These are phyloP conservation scores for Alviniconcha marisindica DNA, from an alignment of 1,140 invertebrate species.

Conservation along the genomic window DNA sequence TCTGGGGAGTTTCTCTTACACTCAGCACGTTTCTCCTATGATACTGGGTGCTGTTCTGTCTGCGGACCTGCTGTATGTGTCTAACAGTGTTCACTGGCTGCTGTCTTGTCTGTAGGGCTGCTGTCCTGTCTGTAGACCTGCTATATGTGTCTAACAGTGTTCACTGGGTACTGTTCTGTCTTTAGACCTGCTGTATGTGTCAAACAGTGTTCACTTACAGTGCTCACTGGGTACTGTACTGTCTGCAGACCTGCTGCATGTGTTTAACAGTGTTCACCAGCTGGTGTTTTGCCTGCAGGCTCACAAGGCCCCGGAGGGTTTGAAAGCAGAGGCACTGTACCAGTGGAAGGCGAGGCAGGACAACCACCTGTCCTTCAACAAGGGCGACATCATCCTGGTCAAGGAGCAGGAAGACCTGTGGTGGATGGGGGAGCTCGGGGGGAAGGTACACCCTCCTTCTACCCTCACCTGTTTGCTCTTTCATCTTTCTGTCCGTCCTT, in stretches of 20 bases:
- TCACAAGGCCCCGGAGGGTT: constrained; percentile 68
- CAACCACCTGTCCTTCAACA: constrained; percentile 83
- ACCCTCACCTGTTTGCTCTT: too few relatives aligned
- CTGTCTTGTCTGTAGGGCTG: neutral
- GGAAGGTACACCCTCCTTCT: constrained; percentile 60
- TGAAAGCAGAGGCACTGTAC: constrained; percentile 80
- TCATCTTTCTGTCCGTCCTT: too few relatives aligned
- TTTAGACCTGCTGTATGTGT: too few relatives aligned
- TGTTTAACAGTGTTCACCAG: neutral
- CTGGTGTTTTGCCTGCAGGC: constrained; percentile 7
- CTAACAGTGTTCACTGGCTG: neutral
- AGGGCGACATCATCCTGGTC: constrained; percentile 83
- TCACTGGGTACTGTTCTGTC: neutral
- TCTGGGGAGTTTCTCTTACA: too few relatives aligned
- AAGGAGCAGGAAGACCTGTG: constrained; percentile 84
- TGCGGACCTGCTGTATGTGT: too few relatives aligned
- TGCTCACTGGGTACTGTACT: too few relatives aligned
- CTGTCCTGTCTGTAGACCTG: too few relatives aligned
- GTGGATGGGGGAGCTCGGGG: constrained; percentile 82
- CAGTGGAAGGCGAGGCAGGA: constrained; percentile 83
- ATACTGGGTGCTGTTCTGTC: too few relatives aligned
- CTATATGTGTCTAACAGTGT: too few relatives aligned
- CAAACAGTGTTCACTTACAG: too few relatives aligned
- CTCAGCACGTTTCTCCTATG: too few relatives aligned
- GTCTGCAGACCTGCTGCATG: too few relatives aligned